A percentile compares a stretch with the other conserved stretches of the same genome.
Evolutionary conservation across 2,113 vertebrate species (phyloP).

Genomic region (Sturnus vulgaris): DNA sequence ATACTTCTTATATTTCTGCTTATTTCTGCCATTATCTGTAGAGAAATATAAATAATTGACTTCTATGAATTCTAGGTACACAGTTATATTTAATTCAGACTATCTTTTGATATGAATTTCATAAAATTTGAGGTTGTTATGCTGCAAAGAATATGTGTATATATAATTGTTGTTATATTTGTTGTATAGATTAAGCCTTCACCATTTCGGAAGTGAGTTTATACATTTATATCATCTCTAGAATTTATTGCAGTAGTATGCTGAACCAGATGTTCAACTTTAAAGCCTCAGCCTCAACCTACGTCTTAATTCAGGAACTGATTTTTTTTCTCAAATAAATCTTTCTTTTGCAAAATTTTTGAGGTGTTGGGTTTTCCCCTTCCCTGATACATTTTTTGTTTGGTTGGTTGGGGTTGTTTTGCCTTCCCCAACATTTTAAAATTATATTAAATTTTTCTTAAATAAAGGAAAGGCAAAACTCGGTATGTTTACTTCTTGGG

Average conservation of each 20-base stretch:
- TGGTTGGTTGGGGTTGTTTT: neutral
- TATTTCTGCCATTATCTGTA: neutral
- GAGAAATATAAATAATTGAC: neutral
- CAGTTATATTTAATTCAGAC: neutral
- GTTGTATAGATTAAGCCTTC: neutral
- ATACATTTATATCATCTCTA: neutral
- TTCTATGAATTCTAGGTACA: neutral
- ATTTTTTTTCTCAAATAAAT: neutral
- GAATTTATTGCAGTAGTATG: neutral
- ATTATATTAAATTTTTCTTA: neutral
- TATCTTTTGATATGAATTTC: neutral
- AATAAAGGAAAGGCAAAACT: neutral
- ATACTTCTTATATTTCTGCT: neutral
- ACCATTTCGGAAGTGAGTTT: neutral
- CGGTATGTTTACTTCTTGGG: neutral
- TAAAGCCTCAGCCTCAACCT: accelerated
- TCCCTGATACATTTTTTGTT: no score
- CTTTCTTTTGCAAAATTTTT: neutral
- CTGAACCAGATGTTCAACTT: neutral
- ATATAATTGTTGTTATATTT: neutral
- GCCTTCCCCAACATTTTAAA: accelerated
- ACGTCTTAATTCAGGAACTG: neutral
- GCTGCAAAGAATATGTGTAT: neutral
- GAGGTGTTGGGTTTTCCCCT: accelerated
- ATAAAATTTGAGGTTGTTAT: neutral